Evolutionary conservation across 2,797 vertebrate genomes (phyloP), one percentile per base, ranked within the genome.

Genomic region (Chiloscyllium punctatum): DNA sequence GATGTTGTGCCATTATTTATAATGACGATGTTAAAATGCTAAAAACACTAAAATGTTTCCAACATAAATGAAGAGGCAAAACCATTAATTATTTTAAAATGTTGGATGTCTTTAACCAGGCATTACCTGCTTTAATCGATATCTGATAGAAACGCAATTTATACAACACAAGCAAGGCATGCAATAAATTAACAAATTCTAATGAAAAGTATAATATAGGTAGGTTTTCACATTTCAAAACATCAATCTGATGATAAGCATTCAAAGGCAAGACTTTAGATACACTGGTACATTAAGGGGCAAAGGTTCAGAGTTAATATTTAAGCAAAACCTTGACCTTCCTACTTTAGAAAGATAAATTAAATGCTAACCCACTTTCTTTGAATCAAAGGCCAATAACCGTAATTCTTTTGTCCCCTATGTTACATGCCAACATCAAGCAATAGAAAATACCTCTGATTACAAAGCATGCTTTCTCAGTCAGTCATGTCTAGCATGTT

Each of bases 311-410:
- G 3, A 42, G 69, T 94, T 94, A 74, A 72, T 94, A 94, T 72
- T 71, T 94, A 74, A 94, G 74, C 15, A 72, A 94, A 94, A 72
- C 27, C 69, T 74, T 94, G 91, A 94, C 71, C 94, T 94, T 74
- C 69, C 42, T 42, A 13, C 94, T 51, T 94, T 94, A 48, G 37
- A 94, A 69, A 66, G 74, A 71, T 18, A 94, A 94, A 42, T 68
- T 68, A 71, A 94, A 94, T 48, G n/a, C 25, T 94, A 42, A 71
- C 94, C 94, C 68, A 72, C 16, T 72, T 94, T 71, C 94, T 74
- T 72, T 72, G 94, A 94, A 72, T 94, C 25, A 42, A 94, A 42
- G 94, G 42, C 69, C 71, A 94, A 94, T 51, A 69, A 91, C 88
- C 57, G 66, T 94, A 27, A 53, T 42, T 48, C 23, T 53, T 72